Conservation (phyloP, 2,888 invertebrate genomes). For the Dynastes grantii region DNA sequence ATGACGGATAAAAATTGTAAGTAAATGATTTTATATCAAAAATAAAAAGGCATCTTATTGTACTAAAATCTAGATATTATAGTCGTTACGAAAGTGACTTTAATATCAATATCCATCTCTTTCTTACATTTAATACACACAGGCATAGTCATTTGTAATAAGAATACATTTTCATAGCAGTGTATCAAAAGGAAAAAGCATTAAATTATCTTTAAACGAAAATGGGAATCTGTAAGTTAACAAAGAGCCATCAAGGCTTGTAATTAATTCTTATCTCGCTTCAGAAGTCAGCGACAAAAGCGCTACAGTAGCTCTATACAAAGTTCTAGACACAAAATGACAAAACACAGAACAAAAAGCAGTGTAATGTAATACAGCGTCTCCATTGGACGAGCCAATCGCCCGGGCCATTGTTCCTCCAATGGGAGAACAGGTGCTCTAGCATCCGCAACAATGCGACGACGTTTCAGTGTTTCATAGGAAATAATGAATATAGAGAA, state of each 20-base stretch:
- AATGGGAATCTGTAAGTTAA: constrained; percentile 68
- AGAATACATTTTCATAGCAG: constrained; percentile 19
- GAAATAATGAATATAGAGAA: constrained; percentile 57
- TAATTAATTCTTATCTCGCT: constrained; percentile 73
- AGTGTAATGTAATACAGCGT: constrained; percentile 69
- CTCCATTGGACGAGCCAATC: constrained; percentile 68
- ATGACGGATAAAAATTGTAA: no score
- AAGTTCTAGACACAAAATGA: constrained; percentile 71
- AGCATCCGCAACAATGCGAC: constrained; percentile 60
- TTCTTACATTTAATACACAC: not conserved
- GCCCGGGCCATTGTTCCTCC: constrained; percentile 67
- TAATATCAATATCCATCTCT: not conserved
- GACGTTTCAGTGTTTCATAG: constrained; percentile 59
- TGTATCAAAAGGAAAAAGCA: constrained; percentile 59
- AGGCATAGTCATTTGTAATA: not conserved
- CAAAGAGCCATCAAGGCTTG: constrained; percentile 69
- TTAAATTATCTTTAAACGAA: constrained; percentile 69
- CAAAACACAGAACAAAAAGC: constrained; percentile 70
- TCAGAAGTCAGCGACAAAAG: constrained; percentile 69
- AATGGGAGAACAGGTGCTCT: constrained; percentile 68
- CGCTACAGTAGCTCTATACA: constrained; percentile 67
- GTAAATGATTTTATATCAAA: no score
- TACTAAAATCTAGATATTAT: not conserved
- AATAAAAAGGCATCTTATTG: no score
- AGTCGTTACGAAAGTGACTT: not conserved